phyloP scores from a whole-genome alignment of 2,888 invertebrate species.

The Caenorhabditis parvicauda region DNA sequence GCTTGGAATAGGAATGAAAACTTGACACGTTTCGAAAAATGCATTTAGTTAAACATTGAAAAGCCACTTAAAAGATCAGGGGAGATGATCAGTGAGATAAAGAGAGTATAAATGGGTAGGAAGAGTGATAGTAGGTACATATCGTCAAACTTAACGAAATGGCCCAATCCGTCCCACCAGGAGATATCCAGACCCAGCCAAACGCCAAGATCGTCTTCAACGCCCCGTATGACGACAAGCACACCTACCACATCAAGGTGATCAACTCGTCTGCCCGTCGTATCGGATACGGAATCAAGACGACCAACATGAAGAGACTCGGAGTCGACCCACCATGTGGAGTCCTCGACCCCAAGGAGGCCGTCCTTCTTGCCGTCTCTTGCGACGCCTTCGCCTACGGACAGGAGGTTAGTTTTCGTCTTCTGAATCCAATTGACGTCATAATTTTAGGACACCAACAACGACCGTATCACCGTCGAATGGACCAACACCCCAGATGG shows the following conservation, averaged over 20 bases:
- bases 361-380: conserved; percentile 22
- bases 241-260: conserved; percentile 49
- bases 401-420: too few relatives aligned
- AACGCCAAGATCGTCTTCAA: conserved; percentile 49
- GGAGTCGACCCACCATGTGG: conserved; percentile 45
- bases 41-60: too few relatives aligned
- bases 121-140: too few relatives aligned
- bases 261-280: conserved; percentile 42
- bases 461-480: conserved; percentile 45
- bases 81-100: too few relatives aligned
- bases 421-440: too few relatives aligned
- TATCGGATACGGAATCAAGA: conserved; percentile 48
- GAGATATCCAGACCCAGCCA: conserved; percentile 35
- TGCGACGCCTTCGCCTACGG: conserved; percentile 26
- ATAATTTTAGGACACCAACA: conserved; percentile 46
- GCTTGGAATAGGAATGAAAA: too few relatives aligned
- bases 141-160: too few relatives aligned
- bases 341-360: conserved; percentile 47
- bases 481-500: conserved; percentile 44
- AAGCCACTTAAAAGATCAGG: too few relatives aligned
- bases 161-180: conserved; percentile 35
- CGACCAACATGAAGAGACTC: conserved; percentile 49
- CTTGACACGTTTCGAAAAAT: too few relatives aligned
- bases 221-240: conserved; percentile 50
- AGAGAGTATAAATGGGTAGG: too few relatives aligned